Evolutionary conservation across 1,140 invertebrate species (phyloP).

Genomic region (Cataglyphis hispanica): DNA sequence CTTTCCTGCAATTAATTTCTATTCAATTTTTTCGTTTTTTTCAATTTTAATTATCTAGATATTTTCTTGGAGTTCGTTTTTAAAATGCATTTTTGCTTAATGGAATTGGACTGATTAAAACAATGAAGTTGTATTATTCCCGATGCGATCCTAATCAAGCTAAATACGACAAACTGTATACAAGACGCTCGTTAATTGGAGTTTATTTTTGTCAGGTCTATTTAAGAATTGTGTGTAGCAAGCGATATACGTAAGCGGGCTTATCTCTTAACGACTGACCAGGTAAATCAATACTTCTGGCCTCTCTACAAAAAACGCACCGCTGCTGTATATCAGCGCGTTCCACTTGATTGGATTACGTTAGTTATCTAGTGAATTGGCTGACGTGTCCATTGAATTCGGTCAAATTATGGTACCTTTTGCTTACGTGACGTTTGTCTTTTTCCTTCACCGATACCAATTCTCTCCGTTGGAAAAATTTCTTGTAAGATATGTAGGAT

Average conservation of each 20-base stretch:
- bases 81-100: slow-evolving; percentile 11
- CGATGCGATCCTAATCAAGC: slow-evolving; percentile 13
- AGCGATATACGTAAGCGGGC: slow-evolving; percentile 41
- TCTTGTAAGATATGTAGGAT: background rate
- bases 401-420: slow-evolving; percentile 57
- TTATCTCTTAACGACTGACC: slow-evolving; percentile 72
- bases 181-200: slow-evolving; percentile 5
- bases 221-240: slow-evolving; percentile 54
- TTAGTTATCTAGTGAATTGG: slow-evolving; percentile 49
- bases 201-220: slow-evolving; percentile 34
- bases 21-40: background rate
- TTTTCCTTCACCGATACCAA: background rate
- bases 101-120: slow-evolving; percentile 16
- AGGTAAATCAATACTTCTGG: slow-evolving; percentile 68
- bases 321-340: slow-evolving; percentile 48
- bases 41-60: background rate
- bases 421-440: slow-evolving; percentile 61
- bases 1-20: background rate
- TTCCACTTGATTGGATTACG: slow-evolving; percentile 64
- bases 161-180: slow-evolving; percentile 26
- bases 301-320: slow-evolving; percentile 48
- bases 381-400: slow-evolving; percentile 64
- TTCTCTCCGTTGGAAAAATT: background rate
- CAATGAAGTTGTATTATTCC: slow-evolving; percentile 2
- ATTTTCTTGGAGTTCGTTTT: background rate